Base-by-base conservation (phyloP, 2,888 invertebrate species). In the Galerucella calmariensis region DNA sequence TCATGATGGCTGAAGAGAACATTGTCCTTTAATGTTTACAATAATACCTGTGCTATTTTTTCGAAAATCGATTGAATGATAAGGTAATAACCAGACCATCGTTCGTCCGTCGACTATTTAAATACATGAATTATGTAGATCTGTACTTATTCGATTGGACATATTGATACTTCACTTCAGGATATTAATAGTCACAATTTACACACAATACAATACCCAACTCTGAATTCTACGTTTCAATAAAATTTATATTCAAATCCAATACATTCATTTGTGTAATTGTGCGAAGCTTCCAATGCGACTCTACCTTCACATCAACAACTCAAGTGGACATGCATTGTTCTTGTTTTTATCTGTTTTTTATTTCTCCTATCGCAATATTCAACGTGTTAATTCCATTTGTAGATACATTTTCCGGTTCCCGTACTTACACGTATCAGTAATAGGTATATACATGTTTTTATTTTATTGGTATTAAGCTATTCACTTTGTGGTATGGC, bases 61-160 rank as follows among this genome's bases (percentile, higher is more conserved):
- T 61, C 58, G 69, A 71, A 72, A 86, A 86, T 86, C 62, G 86
- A 85, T 84, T 83, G 82, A 81, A 85, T 86, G 86, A 87, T 87
- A 86, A 86, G 87, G 86, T 87, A 87, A 86, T 87, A 87, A 87
- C 84, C 84, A 83, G 85, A 83, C 84, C 84, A 81, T 41, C 35
- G 35, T 41, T 41, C 35, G 35, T 41, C 35, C 35, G 84, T 80
- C 80, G 80, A 83, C 85, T 87, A 87, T 87, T 87, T 87, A 87
- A 87, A 87, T 87, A 86, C 85, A 87, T 87, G 86, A 87, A 87
- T 87, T 87, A 87, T 87, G 86, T 87, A 87, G 86, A 87, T 87
- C 83, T 81, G 84, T 85, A 85, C 85, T 86, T 87, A 86, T 86
- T 85, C 87, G 87, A 87, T 87, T 87, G 86, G 87, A 87, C 87